These are phyloP conservation scores for Apostichopus californicus DNA, from an alignment of 35 echinoderm and acorn worm genomes.

Conservation along the genomic window DNA sequence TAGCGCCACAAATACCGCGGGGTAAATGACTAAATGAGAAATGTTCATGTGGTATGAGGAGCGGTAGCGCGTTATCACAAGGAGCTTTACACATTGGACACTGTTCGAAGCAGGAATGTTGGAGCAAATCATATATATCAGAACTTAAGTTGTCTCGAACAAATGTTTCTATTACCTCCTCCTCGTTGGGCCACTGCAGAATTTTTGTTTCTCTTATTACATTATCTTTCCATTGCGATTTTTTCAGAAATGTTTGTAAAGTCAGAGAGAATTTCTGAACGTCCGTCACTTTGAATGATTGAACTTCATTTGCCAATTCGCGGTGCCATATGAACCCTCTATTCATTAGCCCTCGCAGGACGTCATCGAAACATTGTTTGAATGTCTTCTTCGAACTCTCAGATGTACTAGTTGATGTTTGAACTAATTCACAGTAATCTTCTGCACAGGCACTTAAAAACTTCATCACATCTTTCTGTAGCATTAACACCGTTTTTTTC, in stretches of 20 bases:
- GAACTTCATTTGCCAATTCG: background rate
- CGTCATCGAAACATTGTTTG: background rate
- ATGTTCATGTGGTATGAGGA: background rate
- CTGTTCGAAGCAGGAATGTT: background rate
- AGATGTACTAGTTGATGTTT: background rate
- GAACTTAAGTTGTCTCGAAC: background rate
- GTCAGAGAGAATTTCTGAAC: too few relatives aligned
- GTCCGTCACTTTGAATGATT: background rate
- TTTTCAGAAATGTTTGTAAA: background rate
- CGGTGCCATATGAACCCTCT: background rate
- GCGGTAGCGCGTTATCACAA: background rate
- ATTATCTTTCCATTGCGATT: background rate
- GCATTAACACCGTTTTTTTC: background rate
- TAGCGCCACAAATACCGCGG: background rate
- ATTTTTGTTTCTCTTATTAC: background rate
- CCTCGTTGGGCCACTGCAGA: background rate
- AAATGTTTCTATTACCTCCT: background rate
- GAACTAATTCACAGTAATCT: too few relatives aligned
- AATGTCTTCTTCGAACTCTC: background rate
- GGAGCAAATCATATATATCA: background rate
- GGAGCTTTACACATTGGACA: conserved; percentile 22
- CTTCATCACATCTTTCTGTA: too few relatives aligned
- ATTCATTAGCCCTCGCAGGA: background rate
- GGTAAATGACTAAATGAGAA: background rate
- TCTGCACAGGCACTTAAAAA: too few relatives aligned